These are phyloP conservation scores for Coptodon bakossiorum DNA, from an alignment of 2,113 vertebrate species.

Conservation along the genomic window DNA sequence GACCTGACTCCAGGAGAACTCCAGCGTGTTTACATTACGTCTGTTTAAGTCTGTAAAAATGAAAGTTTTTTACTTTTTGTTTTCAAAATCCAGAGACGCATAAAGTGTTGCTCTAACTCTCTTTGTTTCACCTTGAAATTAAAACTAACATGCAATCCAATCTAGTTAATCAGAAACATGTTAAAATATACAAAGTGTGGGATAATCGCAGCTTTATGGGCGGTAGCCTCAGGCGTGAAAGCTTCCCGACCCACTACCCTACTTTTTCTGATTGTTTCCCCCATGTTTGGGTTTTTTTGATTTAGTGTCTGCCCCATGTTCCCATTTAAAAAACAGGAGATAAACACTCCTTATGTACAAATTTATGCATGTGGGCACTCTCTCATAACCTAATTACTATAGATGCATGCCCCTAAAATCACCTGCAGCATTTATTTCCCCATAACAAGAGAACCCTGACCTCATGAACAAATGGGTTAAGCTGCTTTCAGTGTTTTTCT, in stretches of 20 bases:
- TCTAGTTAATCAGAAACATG: background rate
- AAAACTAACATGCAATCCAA: background rate
- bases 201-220: background rate
- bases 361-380: constrained; percentile 2
- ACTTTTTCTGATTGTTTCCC: constrained; percentile 14
- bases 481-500: background rate
- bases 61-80: background rate
- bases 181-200: background rate
- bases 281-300: background rate
- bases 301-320: background rate
- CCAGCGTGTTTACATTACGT: background rate
- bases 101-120: background rate
- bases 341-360: background rate
- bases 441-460: background rate
- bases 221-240: background rate
- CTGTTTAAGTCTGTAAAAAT: background rate
- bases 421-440: background rate
- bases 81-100: background rate
- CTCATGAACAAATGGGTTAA: constrained; percentile 16
- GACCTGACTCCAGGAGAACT: background rate
- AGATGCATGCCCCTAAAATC: background rate
- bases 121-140: background rate
- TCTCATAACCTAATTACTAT: constrained; percentile 34
- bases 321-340: background rate
- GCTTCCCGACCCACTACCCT: constrained; percentile 45